These are phyloP conservation scores for Gallinago solitaria DNA, from an alignment of 2,797 vertebrate species.

Conservation along the genomic window DNA sequence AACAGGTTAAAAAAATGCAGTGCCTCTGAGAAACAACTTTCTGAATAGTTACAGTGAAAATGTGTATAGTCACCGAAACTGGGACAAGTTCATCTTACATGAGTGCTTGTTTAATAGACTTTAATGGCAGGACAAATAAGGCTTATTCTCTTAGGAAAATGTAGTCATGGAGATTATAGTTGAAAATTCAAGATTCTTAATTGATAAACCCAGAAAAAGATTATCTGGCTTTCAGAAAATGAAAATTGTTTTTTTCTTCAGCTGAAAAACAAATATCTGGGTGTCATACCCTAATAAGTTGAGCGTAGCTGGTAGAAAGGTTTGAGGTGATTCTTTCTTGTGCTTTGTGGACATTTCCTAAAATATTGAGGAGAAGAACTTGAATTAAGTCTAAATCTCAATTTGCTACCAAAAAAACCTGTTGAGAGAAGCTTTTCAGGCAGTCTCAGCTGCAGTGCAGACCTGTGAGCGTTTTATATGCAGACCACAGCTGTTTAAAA, in stretches of 20 bases:
- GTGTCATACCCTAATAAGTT: background rate
- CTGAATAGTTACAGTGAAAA: background rate
- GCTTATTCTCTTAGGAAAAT: background rate
- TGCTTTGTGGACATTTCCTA: background rate
- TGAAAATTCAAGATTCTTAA: background rate
- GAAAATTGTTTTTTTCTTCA: background rate
- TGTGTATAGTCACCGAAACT: background rate
- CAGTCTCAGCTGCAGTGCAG: constrained; percentile 5
- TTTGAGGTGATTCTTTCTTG: background rate
- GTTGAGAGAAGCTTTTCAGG: background rate
- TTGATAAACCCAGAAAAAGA: background rate
- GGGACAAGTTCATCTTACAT: background rate
- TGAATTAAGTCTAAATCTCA: background rate
- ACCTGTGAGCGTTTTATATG: background rate
- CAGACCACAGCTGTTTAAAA: constrained; percentile 14
- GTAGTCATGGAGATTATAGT: background rate
- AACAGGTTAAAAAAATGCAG: background rate
- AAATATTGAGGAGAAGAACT: background rate
- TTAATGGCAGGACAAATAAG: background rate
- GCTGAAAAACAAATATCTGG: background rate
- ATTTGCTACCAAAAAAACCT: background rate
- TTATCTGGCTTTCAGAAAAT: background rate
- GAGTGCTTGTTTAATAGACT: background rate
- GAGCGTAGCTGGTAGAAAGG: background rate
- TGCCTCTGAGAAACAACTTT: background rate